phyloP scores from a whole-genome alignment of 2,113 vertebrate genomes.

The Pelmatolapia mariae region DNA sequence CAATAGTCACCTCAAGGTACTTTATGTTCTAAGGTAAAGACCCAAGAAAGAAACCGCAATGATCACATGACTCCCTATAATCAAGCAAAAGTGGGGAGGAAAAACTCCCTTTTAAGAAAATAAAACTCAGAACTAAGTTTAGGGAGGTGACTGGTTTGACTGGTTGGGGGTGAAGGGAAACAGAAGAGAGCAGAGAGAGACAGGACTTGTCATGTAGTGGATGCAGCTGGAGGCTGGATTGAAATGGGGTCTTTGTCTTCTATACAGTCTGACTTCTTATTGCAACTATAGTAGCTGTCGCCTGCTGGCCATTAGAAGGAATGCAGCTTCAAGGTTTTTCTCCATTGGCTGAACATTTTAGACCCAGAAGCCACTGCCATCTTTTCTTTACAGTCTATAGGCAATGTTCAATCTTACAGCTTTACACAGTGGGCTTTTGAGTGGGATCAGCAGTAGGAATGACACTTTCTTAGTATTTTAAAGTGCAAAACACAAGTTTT shows the following conservation, averaged over 20 bases:
- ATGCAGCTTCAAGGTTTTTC: not conserved
- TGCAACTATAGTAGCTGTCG: not conserved
- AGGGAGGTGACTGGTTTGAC: not conserved
- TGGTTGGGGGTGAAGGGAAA: not conserved
- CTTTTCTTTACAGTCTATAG: not conserved
- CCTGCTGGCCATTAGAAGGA: not conserved
- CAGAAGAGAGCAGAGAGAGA: not conserved
- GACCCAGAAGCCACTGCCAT: accelerated
- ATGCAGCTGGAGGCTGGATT: not conserved
- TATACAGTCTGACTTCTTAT: not conserved
- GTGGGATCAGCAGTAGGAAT: not conserved
- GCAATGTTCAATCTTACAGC: accelerated
- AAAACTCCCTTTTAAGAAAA: not conserved
- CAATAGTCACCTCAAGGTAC: not conserved
- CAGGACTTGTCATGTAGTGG: not conserved
- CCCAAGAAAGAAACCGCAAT: not conserved
- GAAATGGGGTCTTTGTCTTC: not conserved
- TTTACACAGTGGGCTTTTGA: not conserved
- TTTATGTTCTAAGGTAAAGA: not conserved
- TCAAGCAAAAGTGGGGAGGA: not conserved
- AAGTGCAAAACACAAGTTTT: not conserved
- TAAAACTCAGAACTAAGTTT: not conserved
- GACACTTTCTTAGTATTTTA: not conserved
- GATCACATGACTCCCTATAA: accelerated
- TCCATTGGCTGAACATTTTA: not conserved